Evolutionary conservation across 2,797 vertebrate genomes (phyloP), one percentile per base, ranked within the genome.

Genomic region (Chromobotia macracanthus): DNA sequence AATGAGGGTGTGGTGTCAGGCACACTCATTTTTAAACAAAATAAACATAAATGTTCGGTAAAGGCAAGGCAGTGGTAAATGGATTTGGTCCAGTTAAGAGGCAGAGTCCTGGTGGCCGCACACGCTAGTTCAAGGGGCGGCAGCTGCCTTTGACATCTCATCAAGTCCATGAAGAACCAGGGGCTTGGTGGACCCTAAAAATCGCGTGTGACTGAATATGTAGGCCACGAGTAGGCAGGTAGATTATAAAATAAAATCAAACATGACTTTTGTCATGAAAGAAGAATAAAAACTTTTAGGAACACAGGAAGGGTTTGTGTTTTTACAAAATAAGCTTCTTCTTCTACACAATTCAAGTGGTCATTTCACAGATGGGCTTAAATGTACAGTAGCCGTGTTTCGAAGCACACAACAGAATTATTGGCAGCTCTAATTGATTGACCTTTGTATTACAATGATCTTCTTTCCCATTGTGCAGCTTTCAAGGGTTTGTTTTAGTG

Each of bases 401-500:
- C 19, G 18, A 4, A 73, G 83, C 83, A 74, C 77, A 77, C 53
- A 88, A 86, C 66, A 66, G 66, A 88, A 80, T 70, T 82, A 79
- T 87, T 79, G 69, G 80, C 82, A 75, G 68, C 21, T 31, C 75
- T 87, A 90, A 91, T 89, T 88, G 85, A 88, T 83, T 85, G 75
- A 76, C 80, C 67, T 53, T 80, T 80, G 23, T 75, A 19, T 21
- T 75, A 56, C 61, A 81, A 84, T 82, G 83, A 84, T 86, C 82
- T 88, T 85, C 68, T 88, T 83, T 86, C 72, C 72, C 86, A 81
- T 75, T 64, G 82, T 80, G 48, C 63, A 64, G 82, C 76, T 89
- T 90, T 87, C 25, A 83, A 90, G 88, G 88, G 86, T 91, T 91
- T 91, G 84, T 87, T 90, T 88, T 84, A 73, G 67, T 72, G 55